Percentiles rank a stretch among this genome's conserved stretches.
These are phyloP conservation scores for Accipiter virgatus DNA, from an alignment of 2,113 vertebrate genomes.

Conservation along the genomic window DNA sequence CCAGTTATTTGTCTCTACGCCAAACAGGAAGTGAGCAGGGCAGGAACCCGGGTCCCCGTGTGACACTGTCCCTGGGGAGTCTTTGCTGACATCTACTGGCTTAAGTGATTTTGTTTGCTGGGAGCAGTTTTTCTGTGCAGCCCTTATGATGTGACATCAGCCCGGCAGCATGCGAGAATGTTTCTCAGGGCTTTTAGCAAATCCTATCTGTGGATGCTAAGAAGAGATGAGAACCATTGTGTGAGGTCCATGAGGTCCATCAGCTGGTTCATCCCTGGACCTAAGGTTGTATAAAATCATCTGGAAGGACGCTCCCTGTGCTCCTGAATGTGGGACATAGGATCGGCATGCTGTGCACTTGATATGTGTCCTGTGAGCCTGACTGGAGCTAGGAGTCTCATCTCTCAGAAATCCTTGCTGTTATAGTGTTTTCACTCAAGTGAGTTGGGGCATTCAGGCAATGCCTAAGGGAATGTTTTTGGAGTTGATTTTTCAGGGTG, in stretches of 20 bases:
- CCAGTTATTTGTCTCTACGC: neutral
- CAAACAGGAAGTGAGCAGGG: neutral
- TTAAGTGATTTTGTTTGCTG: neutral
- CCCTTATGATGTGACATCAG: neutral
- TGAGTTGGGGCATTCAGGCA: neutral
- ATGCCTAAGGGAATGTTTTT: neutral
- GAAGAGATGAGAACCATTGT: neutral
- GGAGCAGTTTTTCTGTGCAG: neutral
- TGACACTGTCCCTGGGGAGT: neutral
- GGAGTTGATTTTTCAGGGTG: neutral
- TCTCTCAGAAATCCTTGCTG: neutral
- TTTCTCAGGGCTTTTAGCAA: neutral
- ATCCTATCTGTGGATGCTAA: neutral
- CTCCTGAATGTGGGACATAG: neutral
- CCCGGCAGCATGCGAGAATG: neutral
- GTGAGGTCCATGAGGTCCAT: accelerated
- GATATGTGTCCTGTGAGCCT: neutral
- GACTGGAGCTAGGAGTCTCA: neutral
- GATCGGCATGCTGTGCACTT: neutral
- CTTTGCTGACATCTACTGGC: neutral
- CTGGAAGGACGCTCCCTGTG: neutral
- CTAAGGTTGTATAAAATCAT: neutral
- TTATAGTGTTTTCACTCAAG: neutral
- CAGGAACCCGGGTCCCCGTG: neutral
- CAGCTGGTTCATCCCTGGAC: neutral